Percentiles rank a stretch among this genome's conserved stretches.
Conservation (phyloP, 1,140 invertebrate species). For the Trachymyrmex septentrionalis region DNA sequence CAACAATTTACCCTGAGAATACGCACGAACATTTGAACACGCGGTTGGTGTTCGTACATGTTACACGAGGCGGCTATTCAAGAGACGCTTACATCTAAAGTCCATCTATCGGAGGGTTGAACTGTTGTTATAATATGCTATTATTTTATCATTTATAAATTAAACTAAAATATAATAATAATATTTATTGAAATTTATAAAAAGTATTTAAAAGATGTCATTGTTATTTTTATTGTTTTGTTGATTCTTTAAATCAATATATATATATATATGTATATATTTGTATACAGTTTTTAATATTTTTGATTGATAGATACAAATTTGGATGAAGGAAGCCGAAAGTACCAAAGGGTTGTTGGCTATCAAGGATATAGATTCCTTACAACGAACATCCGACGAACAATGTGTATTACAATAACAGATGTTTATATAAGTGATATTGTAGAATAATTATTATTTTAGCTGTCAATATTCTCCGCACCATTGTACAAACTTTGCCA, state of each 20-base stretch:
- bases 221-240: background rate
- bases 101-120: background rate
- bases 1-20: background rate
- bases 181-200: constrained; percentile 1
- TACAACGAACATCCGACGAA: constrained; percentile 73
- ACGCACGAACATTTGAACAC: background rate
- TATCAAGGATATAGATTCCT: constrained; percentile 79
- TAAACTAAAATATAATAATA: background rate
- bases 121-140: background rate
- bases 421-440: background rate
- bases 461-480: background rate
- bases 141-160: background rate
- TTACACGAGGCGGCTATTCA: background rate
- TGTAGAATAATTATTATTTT: constrained; percentile 20
- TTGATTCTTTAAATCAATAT: background rate
- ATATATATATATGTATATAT: background rate
- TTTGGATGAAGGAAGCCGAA: constrained; percentile 88
- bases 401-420: constrained; percentile 82
- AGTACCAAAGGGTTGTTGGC: constrained; percentile 87
- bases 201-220: background rate
- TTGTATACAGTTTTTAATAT: background rate
- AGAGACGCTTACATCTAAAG: background rate
- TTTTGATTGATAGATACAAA: constrained; percentile 83
- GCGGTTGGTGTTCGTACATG: background rate
- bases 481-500: constrained; percentile 14